Base-by-base conservation (phyloP, 2,113 vertebrate genomes). In the Lipophrys pholis region DNA sequence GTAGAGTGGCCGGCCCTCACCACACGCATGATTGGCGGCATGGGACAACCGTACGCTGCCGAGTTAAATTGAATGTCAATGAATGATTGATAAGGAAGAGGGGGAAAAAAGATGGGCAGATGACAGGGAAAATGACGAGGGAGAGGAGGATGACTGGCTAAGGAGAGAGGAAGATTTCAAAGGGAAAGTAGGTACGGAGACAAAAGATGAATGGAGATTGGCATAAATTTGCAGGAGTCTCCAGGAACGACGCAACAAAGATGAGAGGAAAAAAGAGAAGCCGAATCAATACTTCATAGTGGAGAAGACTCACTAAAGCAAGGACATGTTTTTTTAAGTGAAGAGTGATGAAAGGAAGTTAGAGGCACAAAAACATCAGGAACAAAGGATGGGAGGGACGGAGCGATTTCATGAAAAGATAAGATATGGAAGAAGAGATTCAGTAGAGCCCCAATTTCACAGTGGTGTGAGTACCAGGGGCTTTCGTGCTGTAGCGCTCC, bases 361-460 rank as follows among this genome's bases (percentile, higher is more conserved):
- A 38, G 16, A 21, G 61, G 54, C 42, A 6, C 36, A 14, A 68
- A 66, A 86, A 70, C 42, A 54, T 11, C 16, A 56, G 83, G 77
- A 82, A 85, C 65, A 83, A 85, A 71, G 71, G 46, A 14, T 73
- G 50, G 58, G 49, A 76, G 73, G 68, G 75, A 81, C 50, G 69
- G 54, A 63, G 68, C 0, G 56, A 77, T 80, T 51, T 78, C 69
- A 59, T 54, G 45, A 51, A 30, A 59, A 76, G 75, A 86, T 83
- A 59, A 83, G 78, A 89, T 58, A 52, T n/a, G 69, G 62, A 70
- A 43, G 75, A 68, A 11, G 11, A 53, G 81, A 79, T 69, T 59
- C 69, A 39, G 69, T 64, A 60, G 70, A 78, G 84, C 80, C 76
- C 76, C 73, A 71, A 77, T 90, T 88, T 85, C 78, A 83, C 82